Base-by-base conservation (phyloP, 2,888 invertebrate genomes). In the Yponomeuta malinellus region DNA sequence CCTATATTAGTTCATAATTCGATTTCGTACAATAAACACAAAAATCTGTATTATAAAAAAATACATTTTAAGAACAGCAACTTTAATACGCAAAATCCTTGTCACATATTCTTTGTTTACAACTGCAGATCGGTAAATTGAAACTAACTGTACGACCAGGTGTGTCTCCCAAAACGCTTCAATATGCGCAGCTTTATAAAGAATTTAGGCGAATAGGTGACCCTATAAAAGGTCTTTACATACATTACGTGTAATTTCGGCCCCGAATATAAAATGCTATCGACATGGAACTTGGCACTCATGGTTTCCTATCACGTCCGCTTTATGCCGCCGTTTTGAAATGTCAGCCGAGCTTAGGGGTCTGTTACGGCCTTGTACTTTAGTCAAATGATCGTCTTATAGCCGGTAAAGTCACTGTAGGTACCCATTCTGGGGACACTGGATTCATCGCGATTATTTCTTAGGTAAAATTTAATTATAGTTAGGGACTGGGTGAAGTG, bases 181-280 rank as follows among this genome's bases (percentile, higher is more conserved):
- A 67, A 67, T 67, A 67, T 43, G 31, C 15, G 52, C 15, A 63
- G 63, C 70, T 37, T 63, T 63, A 12, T 37, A 63, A 70, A 70
- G 77, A 78, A 78, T 78, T 73, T 76, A 64, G 52, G 75, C 71
- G 73, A 82, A 75, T 80, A 76, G 81, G 81, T 80, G 78, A 78
- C 80, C 79, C 77, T 73, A 73, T 72, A 68, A 75, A 74, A 71
- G 71, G 74, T 71, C 72, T 74, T 77, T 70, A 72, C 72, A 75
- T 76, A 76, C 75, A 75, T 74, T 74, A 71, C 65, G 68, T 52
- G 72, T 67, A 71, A 71, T 70, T 71, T 65, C 43, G 70, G 33
- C 69, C 52, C 70, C 59, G 71, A 69, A 70, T 71, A 71, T 71
- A 71, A 71, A 71, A 71, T 63, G 70, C 70, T 66, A 71, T 69